phyloP scores from a whole-genome alignment of 2,888 invertebrate genomes.

The Prostheceraeus crozeri region DNA sequence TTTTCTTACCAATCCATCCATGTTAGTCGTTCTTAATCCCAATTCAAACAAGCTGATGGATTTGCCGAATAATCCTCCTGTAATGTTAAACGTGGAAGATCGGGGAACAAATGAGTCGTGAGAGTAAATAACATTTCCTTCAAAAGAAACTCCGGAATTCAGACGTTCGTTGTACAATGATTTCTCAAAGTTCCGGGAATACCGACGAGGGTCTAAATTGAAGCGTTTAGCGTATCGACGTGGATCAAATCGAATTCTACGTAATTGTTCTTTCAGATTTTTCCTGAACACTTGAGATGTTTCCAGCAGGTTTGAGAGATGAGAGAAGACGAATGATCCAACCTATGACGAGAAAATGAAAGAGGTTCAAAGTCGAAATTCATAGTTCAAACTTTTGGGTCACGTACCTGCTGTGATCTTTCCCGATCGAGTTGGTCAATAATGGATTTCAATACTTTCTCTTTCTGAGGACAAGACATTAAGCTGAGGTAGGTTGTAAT shows the following conservation, averaged over 20 bases:
- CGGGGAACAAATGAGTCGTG: conserved; percentile 53
- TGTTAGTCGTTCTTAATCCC: conserved; percentile 57
- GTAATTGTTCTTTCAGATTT: no score
- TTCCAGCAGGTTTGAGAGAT: conserved; percentile 75
- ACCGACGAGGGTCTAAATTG: conserved; percentile 76
- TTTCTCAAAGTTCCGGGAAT: conserved; percentile 79
- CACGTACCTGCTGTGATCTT: no score
- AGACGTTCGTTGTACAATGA: conserved; percentile 41
- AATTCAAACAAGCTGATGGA: conserved; percentile 77
- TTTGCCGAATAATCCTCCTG: conserved; percentile 64
- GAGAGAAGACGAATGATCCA: conserved; percentile 88
- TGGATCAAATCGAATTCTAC: no score
- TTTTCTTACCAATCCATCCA: no score
- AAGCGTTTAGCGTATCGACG: no score
- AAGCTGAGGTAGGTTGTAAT: no score
- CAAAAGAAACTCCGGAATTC: conserved; percentile 62
- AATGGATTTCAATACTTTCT: no score
- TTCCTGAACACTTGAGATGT: conserved; percentile 74
- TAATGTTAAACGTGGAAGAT: conserved; percentile 53
- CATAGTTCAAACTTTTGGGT: no score
- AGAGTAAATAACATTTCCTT: conserved; percentile 54
- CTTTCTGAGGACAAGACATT: no score
- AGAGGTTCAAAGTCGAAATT: neutral
- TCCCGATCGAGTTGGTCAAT: no score
- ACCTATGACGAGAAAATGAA: conserved; percentile 67